Evolutionary conservation across 2,797 vertebrate species (phyloP), one percentile per base, ranked within the genome.

Genomic region (Xenopus petersii): DNA sequence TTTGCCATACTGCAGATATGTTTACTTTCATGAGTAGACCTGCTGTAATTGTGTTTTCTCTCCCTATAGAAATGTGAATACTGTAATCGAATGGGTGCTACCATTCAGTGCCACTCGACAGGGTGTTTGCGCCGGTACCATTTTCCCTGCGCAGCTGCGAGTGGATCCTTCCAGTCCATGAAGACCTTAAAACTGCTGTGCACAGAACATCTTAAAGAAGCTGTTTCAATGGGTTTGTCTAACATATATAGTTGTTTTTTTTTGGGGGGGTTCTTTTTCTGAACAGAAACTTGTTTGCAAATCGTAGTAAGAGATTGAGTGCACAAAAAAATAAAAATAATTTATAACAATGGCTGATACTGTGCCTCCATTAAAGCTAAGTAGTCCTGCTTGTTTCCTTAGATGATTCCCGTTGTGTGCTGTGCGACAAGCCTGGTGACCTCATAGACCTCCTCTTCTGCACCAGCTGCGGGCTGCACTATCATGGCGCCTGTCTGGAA

Each of bases 161-260:
- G 93, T 67, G 95, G 95, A 78, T 98, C 95, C 80, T 99, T 99
- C 90, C 94, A 98, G 89, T 97, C 96, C 84, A 90, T 94, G 94
- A 97, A 94, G 88, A 94, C 93, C 84, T 84, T 98, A 83, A 87
- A 90, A 72, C 94, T 99, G 80, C 92, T 99, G 81, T 99, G 98
- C 87, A 91, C 95, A 2, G 89, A 97, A 84, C 98, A 99, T 86
- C 86, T 95, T 82, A 89, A 93, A 36, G 91, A 97, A 85, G 95
- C 95, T 5, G 83, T 91, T 82, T 91, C 95, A 81, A 88, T 92
- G 79, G 97, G 98, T 99, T 86, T 82, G 93, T 84, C 3, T 51
- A 51, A 51, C 36, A 6, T 42, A 9, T 42, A 5, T 42, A 7
- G 4, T 42, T 42, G 1, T 42, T 42, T 6, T 42, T 30, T 30